Conservation (phyloP, 2,113 vertebrate genomes). For the Larimichthys crocea region DNA sequence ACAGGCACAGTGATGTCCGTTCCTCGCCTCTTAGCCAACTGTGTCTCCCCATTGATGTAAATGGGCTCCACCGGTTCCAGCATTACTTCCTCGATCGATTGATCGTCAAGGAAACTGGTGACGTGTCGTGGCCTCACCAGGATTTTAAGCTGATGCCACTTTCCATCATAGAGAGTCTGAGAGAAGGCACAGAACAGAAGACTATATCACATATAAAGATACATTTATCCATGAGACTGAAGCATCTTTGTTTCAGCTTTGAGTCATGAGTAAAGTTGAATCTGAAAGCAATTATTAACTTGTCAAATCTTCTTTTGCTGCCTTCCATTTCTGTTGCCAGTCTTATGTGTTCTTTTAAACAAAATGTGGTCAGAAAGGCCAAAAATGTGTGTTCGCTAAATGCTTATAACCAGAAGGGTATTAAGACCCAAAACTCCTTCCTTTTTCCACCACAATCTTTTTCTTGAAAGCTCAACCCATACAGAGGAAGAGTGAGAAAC, state of each 20-base stretch:
- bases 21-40: conserved; percentile 80
- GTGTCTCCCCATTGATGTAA: conserved; percentile 86
- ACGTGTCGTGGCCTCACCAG: conserved; percentile 75
- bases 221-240: neutral
- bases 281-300: conserved; percentile 34
- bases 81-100: conserved; percentile 59
- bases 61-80: conserved; percentile 79
- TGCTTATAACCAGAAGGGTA: neutral
- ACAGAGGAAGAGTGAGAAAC: conserved; percentile 13
- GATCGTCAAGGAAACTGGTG: conserved; percentile 80
- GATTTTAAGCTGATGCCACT: conserved; percentile 87
- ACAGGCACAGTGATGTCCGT: conserved; percentile 78
- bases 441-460: conserved; percentile 44
- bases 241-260: neutral
- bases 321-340: conserved; percentile 25
- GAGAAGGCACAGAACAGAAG: conserved; percentile 1
- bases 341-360: neutral
- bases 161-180: conserved; percentile 72
- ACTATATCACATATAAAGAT: conserved; percentile 1
- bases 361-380: conserved; percentile 17
- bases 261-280: conserved; percentile 2
- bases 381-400: conserved; percentile 16
- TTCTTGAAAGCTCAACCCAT: neutral
- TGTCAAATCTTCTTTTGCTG: conserved; percentile 23
- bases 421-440: conserved; percentile 9